These are phyloP conservation scores for Poecilobothrus nobilitatus DNA, from an alignment of 2,888 invertebrate genomes.

Conservation along the genomic window DNA sequence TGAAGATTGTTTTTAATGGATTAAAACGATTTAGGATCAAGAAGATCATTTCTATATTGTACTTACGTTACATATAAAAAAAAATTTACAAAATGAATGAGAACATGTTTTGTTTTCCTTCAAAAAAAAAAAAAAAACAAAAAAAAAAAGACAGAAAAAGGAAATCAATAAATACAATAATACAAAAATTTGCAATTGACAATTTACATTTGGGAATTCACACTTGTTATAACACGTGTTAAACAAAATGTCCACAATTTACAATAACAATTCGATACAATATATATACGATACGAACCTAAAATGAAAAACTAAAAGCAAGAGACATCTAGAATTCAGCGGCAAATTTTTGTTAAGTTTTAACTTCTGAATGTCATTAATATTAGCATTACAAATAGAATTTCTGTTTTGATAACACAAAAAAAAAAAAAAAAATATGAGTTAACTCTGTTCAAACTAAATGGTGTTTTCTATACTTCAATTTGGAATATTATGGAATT, in stretches of 20 bases:
- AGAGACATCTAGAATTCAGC: background rate
- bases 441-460: too few relatives aligned
- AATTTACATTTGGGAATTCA: constrained; percentile 1
- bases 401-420: too few relatives aligned
- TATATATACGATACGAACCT: too few relatives aligned
- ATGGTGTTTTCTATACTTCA: too few relatives aligned
- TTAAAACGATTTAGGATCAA: background rate
- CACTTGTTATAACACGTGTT: background rate
- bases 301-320: background rate
- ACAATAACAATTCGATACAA: background rate
- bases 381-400: too few relatives aligned
- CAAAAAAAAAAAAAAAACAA: background rate
- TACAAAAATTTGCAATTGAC: background rate
- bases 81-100: background rate
- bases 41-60: background rate
- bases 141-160: background rate
- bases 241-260: background rate
- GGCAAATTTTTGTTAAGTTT: background rate
- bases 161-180: background rate
- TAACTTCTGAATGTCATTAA: background rate
- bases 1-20: too few relatives aligned
- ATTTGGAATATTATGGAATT: too few relatives aligned
- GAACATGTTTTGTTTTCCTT: background rate
- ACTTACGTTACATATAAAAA: background rate
- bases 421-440: too few relatives aligned